phyloP scores from a whole-genome alignment of 2,888 invertebrate genomes.

The Scotopteryx bipunctaria region DNA sequence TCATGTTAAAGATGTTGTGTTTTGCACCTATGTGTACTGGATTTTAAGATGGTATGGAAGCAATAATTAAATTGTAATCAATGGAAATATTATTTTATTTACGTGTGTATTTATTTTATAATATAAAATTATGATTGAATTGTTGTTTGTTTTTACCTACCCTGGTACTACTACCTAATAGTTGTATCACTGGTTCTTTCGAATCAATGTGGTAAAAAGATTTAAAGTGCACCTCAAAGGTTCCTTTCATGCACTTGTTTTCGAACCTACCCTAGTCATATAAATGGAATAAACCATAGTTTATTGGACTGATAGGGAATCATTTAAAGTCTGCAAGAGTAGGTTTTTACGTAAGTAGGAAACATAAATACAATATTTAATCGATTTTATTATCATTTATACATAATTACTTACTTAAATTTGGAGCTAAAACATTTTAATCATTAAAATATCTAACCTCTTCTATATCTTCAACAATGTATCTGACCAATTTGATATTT shows the following conservation, averaged over 20 bases:
- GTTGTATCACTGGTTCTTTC: background rate
- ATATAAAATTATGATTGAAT: constrained; percentile 52
- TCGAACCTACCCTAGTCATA: too few species aligned
- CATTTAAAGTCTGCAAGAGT: too few species aligned
- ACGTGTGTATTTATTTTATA: constrained; percentile 70
- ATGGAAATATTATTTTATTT: constrained; percentile 48
- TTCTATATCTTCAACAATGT: constrained; percentile 61
- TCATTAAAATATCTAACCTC: constrained; percentile 68
- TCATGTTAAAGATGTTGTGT: constrained; percentile 36
- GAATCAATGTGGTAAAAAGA: too few species aligned
- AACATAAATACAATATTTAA: constrained; percentile 29
- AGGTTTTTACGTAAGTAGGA: too few species aligned
- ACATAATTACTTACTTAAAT: constrained; percentile 76
- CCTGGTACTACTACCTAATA: background rate
- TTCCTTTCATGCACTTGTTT: too few species aligned
- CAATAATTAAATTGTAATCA: constrained; percentile 53
- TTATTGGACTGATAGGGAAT: too few species aligned
- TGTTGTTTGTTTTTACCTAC: constrained; percentile 34
- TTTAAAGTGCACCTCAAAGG: too few species aligned
- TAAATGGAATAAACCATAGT: too few species aligned
- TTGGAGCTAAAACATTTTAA: constrained; percentile 77
- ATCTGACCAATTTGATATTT: constrained; percentile 53
- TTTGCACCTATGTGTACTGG: constrained; percentile 32
- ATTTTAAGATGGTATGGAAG: constrained; percentile 42
- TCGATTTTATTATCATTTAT: constrained; percentile 58